A percentile compares a stretch with the other conserved stretches of the same genome.
Evolutionary conservation across 2,113 vertebrate species (phyloP).

Genomic region (Pangasianodon hypophthalmus): DNA sequence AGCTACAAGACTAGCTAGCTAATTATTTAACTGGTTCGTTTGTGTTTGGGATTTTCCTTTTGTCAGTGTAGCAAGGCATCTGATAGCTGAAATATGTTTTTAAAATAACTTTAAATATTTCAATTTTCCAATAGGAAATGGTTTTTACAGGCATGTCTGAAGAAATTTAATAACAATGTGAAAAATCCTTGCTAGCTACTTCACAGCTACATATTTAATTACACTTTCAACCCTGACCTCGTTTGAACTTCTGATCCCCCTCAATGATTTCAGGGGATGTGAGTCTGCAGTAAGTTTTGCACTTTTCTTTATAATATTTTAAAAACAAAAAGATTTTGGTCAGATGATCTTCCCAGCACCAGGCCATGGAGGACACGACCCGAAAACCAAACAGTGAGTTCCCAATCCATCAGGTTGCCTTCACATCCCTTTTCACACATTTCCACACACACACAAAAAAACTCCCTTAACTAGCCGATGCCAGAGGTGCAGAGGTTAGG

Average conservation of each 20-base stretch:
- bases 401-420: slow-evolving; percentile 15
- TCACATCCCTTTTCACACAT: slow-evolving; percentile 2
- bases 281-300: not conserved
- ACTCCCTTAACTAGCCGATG: not conserved
- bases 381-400: slow-evolving; percentile 3
- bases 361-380: not conserved
- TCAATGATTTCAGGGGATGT: not conserved
- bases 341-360: not conserved
- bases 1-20: not conserved
- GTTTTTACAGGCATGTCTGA: not conserved
- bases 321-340: not conserved
- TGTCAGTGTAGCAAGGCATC: not conserved
- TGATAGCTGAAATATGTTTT: not conserved
- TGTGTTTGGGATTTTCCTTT: not conserved
- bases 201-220: not conserved
- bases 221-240: not conserved
- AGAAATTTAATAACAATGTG: not conserved
- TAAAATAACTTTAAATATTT: not conserved
- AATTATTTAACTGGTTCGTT: not conserved
- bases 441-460: not conserved
- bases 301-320: not conserved
- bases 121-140: not conserved
- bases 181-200: not conserved
- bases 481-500: slow-evolving; percentile 38
- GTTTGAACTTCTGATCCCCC: not conserved